Conservation (phyloP, 2,113 vertebrate genomes). For the Hypanus sabinus region DNA sequence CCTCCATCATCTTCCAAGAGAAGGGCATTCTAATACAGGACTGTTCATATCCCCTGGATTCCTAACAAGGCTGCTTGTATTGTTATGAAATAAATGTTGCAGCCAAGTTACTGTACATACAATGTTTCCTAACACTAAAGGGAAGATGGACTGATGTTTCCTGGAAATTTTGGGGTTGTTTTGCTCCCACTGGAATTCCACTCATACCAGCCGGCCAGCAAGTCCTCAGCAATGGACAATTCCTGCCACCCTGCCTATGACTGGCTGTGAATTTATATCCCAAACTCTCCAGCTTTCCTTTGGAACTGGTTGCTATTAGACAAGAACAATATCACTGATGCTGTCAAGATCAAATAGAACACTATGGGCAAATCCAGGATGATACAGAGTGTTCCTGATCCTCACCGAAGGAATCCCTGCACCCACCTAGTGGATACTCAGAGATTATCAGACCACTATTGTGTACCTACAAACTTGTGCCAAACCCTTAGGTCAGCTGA, state of each 20-base stretch:
- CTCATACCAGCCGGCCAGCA: too few species aligned
- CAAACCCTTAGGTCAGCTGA: neutral
- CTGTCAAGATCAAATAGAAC: neutral
- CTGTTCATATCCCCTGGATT: neutral
- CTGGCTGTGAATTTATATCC: neutral
- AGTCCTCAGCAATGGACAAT: too few species aligned
- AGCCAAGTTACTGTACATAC: neutral
- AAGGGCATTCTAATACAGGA: neutral
- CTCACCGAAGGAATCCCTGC: neutral
- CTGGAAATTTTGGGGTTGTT: too few species aligned
- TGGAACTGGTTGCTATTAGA: neutral
- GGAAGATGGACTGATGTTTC: too few species aligned
- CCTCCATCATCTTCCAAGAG: neutral
- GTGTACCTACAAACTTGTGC: neutral
- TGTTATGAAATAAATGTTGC: neutral
- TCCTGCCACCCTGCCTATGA: neutral
- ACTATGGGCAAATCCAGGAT: neutral
- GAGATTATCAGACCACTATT: neutral
- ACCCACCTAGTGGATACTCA: neutral
- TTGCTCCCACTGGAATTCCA: too few species aligned
- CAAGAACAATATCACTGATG: neutral
- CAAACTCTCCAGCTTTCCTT: neutral
- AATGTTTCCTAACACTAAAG: too few species aligned
- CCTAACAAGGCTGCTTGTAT: neutral
- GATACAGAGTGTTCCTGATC: neutral